phyloP scores from a whole-genome alignment of 1,140 invertebrate genomes.

The Drosophila nigromelanica region DNA sequence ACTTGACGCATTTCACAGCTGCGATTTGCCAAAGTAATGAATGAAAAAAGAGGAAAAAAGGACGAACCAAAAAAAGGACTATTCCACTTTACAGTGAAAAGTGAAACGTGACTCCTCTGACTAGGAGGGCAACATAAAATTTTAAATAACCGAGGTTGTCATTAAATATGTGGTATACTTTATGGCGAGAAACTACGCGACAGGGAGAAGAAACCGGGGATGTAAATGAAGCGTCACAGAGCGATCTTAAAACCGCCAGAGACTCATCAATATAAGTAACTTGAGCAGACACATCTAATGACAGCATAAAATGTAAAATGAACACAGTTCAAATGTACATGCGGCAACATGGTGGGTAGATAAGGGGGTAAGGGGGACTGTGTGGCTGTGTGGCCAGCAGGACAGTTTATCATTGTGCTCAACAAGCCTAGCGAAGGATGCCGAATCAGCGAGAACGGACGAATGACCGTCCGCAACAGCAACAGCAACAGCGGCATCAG shows the following conservation, averaged over 20 bases:
- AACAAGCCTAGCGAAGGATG: slow-evolving; percentile 46
- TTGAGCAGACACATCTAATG: slow-evolving; percentile 42
- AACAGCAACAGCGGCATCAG: slow-evolving; percentile 5
- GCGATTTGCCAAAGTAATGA: slow-evolving; percentile 10
- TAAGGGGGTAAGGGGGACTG: neutral
- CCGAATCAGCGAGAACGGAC: slow-evolving; percentile 43
- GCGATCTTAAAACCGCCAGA: slow-evolving; percentile 18
- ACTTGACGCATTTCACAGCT: slow-evolving; percentile 23
- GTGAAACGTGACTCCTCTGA: slow-evolving; percentile 7
- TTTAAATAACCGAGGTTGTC: slow-evolving; percentile 26
- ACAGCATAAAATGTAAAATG: slow-evolving; percentile 48
- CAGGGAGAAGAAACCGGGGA: neutral
- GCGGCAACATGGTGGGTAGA: neutral
- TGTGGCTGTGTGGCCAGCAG: neutral
- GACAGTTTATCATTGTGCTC: slow-evolving; percentile 47
- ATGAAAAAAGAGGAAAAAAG: neutral
- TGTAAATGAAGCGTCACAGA: slow-evolving; percentile 34
- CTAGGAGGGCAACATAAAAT: slow-evolving; percentile 11
- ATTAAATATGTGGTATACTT: slow-evolving; percentile 15
- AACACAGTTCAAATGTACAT: slow-evolving; percentile 29
- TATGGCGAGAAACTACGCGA: neutral
- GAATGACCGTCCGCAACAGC: slow-evolving; percentile 36
- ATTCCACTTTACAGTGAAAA: slow-evolving; percentile 2
- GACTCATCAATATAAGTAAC: slow-evolving; percentile 43
- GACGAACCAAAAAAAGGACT: neutral